Evolutionary conservation across 1,140 invertebrate species (phyloP).

Genomic region (Temnothorax nylanderi): DNA sequence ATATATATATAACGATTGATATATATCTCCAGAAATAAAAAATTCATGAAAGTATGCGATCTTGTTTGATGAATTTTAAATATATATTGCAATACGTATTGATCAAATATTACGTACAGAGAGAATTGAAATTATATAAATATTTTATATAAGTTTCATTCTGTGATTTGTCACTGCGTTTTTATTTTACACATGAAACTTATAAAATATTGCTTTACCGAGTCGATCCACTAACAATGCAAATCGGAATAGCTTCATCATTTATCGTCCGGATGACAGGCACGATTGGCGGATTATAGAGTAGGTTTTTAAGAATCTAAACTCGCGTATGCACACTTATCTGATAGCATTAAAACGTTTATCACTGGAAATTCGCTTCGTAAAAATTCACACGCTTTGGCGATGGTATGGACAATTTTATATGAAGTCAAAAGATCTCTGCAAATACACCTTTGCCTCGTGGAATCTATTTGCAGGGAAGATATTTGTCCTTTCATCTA

Average conservation of each 20-base stretch:
- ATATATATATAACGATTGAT: not conserved
- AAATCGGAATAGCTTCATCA: slow-evolving; percentile 22
- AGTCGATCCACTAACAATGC: slow-evolving; percentile 24
- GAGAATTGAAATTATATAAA: not conserved
- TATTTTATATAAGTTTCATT: not conserved
- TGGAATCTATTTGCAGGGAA: not conserved
- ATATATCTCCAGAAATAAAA: not conserved
- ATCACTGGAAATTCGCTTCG: not conserved
- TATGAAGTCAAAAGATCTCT: not conserved
- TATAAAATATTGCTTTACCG: slow-evolving; percentile 6
- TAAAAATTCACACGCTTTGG: not conserved
- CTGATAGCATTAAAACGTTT: slow-evolving; percentile 9
- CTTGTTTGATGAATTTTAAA: not conserved
- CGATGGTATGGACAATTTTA: slow-evolving; percentile 10
- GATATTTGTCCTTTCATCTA: slow-evolving; percentile 21
- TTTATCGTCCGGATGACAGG: slow-evolving; percentile 38
- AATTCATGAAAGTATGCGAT: not conserved
- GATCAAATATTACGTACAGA: not conserved
- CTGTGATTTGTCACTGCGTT: not conserved
- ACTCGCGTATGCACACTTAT: slow-evolving; percentile 14
- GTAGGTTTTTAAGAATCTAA: slow-evolving; percentile 38
- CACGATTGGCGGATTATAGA: slow-evolving; percentile 57
- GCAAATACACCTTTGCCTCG: not conserved
- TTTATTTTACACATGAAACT: not conserved
- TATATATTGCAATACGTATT: not conserved